These are phyloP conservation scores for Eupithecia pulchellata DNA, from an alignment of 2,888 invertebrate species.

Conservation along the genomic window DNA sequence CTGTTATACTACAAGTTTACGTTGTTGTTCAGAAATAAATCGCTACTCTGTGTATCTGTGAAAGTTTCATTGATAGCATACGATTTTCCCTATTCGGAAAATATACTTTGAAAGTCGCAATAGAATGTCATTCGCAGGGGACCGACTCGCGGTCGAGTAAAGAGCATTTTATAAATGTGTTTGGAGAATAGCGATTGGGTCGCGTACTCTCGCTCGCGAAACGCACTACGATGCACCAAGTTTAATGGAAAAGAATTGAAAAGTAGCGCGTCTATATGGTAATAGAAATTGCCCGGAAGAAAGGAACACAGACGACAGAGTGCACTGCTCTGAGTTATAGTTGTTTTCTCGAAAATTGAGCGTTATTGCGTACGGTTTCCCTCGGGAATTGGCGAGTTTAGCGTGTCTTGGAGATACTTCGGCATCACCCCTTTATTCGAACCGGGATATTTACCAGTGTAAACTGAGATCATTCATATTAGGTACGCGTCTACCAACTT, in stretches of 20 bases:
- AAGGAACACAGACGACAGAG: constrained; percentile 82
- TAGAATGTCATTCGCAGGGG: constrained; percentile 81
- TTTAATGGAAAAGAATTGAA: constrained; percentile 86
- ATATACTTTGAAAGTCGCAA: constrained; percentile 79
- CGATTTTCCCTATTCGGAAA: constrained; percentile 71
- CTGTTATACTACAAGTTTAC: constrained; percentile 31
- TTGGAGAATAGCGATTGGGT: constrained; percentile 75
- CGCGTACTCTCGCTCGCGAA: constrained; percentile 61
- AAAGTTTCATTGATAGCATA: constrained; percentile 73
- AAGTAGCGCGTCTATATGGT: constrained; percentile 85
- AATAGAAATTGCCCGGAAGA: constrained; percentile 85
- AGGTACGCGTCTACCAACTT: constrained; percentile 55
- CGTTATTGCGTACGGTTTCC: constrained; percentile 77
- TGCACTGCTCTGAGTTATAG: constrained; percentile 81
- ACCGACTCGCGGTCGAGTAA: constrained; percentile 74
- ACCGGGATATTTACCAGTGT: constrained; percentile 68
- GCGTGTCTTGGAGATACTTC: constrained; percentile 48
- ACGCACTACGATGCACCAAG: constrained; percentile 82
- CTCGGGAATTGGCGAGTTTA: constrained; percentile 59
- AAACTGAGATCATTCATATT: constrained; percentile 68
- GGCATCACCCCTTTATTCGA: constrained; percentile 63
- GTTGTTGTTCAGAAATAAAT: constrained; percentile 51
- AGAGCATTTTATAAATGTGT: constrained; percentile 85
- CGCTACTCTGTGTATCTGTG: constrained; percentile 58
- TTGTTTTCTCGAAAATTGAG: constrained; percentile 83